Evolutionary conservation across 2,888 invertebrate species (phyloP).

Genomic region (Therioaphis trifolii): DNA sequence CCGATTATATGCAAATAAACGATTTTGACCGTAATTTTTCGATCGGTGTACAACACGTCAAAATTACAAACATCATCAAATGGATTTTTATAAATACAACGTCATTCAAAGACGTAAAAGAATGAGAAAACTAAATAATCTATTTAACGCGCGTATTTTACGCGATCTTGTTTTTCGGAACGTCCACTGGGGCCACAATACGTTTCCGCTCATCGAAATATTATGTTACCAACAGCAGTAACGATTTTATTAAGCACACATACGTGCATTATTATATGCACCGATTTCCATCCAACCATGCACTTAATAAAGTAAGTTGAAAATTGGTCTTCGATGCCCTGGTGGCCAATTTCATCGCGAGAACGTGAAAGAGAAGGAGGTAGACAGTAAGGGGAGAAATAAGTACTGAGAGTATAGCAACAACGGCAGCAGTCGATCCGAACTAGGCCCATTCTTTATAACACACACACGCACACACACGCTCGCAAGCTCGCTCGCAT

Average conservation of each 20-base stretch:
- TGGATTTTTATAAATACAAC: no score
- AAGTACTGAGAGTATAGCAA: neutral
- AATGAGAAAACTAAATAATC: no score
- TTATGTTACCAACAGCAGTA: no score
- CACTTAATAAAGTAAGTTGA: constrained; percentile 30
- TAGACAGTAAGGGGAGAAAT: neutral
- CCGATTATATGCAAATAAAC: no score
- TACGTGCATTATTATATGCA: neutral
- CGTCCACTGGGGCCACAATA: no score
- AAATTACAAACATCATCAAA: no score
- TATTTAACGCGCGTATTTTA: no score
- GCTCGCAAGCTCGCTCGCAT: neutral
- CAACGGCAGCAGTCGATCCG: constrained; percentile 4
- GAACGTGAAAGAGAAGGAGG: neutral
- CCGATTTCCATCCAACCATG: constrained; percentile 20
- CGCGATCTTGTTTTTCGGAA: no score
- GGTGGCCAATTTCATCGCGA: neutral
- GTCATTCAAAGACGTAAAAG: no score
- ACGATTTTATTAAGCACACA: neutral
- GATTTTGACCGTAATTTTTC: no score
- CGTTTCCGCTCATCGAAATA: no score
- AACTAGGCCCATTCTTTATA: constrained; percentile 36
- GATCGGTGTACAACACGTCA: no score
- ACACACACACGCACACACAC: neutral
- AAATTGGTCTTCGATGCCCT: neutral